Evolutionary conservation across 23 tunicate species (phyloP).

Genomic region (Ciona savignyi): DNA sequence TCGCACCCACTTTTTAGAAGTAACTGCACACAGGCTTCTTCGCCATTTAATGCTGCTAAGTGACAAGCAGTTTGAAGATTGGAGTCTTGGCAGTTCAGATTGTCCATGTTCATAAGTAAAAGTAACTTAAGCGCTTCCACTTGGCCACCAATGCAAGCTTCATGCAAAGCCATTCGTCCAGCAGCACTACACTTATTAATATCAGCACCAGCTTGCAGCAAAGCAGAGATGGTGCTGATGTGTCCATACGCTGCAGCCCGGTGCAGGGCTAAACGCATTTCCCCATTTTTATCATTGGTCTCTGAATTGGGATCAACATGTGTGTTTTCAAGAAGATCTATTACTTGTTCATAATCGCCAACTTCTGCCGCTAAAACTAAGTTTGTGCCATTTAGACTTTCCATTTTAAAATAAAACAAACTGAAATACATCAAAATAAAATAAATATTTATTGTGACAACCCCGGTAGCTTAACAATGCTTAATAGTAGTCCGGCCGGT

Average conservation of each 20-base stretch:
- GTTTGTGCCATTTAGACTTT: too few species aligned
- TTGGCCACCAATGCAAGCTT: slow-evolving; percentile 62
- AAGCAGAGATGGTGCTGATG: neutral
- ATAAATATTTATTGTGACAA: too few species aligned
- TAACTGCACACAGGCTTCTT: slow-evolving; percentile 22
- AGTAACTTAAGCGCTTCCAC: slow-evolving; percentile 21
- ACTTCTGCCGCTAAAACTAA: too few species aligned
- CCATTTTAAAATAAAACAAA: too few species aligned
- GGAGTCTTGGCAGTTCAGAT: slow-evolving; percentile 27
- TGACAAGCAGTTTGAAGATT: slow-evolving; percentile 47
- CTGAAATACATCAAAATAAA: too few species aligned
- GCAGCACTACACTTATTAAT: slow-evolving; percentile 27
- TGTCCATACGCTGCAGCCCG: slow-evolving; percentile 65
- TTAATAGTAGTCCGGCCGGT: too few species aligned
- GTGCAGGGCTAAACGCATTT: slow-evolving; percentile 40
- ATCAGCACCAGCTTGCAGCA: slow-evolving; percentile 38
- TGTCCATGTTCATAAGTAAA: slow-evolving; percentile 16
- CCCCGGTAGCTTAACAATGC: too few species aligned
- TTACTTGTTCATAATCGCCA: too few species aligned
- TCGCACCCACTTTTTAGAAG: slow-evolving; percentile 33
- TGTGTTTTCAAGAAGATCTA: too few species aligned
- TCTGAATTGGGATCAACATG: too few species aligned
- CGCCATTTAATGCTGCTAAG: slow-evolving; percentile 49
- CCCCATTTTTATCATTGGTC: too few species aligned
- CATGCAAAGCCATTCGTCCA: slow-evolving; percentile 33